phyloP scores from a whole-genome alignment of 2,113 vertebrate genomes.

The Crotophaga sulcirostris region DNA sequence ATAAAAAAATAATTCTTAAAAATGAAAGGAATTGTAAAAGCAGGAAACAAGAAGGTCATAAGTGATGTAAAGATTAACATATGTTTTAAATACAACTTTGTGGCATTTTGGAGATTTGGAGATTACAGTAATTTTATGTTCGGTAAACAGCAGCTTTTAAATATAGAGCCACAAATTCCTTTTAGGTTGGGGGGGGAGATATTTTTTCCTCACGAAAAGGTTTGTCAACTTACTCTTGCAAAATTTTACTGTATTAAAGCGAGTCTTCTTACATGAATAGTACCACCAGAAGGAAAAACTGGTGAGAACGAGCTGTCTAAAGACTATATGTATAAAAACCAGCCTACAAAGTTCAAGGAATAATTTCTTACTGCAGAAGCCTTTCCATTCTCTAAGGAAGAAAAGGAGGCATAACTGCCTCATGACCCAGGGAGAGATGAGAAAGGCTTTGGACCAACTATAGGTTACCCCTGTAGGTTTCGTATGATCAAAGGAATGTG shows the following conservation, averaged over 20 bases:
- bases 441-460: not conserved
- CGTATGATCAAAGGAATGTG: not conserved
- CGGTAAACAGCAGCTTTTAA: conserved; percentile 31
- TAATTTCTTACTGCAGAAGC: not conserved
- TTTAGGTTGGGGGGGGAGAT: not conserved
- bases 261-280: not conserved
- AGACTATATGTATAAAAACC: not conserved
- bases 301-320: not conserved
- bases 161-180: conserved; percentile 1
- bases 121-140: conserved; percentile 23
- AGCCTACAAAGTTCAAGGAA: not conserved
- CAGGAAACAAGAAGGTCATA: not conserved
- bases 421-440: not conserved
- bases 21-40: not conserved
- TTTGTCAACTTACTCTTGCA: not conserved
- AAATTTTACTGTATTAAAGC: not conserved
- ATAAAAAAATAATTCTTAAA: conserved; percentile 15
- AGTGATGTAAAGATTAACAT: conserved; percentile 29
- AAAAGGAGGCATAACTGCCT: not conserved
- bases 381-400: not conserved
- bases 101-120: conserved; percentile 23
- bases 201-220: not conserved
- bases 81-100: conserved; percentile 18
- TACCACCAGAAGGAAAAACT: not conserved
- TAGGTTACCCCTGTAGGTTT: not conserved